Evolutionary conservation across 2,797 vertebrate species (phyloP).

Genomic region (Cheirogaleus major): DNA sequence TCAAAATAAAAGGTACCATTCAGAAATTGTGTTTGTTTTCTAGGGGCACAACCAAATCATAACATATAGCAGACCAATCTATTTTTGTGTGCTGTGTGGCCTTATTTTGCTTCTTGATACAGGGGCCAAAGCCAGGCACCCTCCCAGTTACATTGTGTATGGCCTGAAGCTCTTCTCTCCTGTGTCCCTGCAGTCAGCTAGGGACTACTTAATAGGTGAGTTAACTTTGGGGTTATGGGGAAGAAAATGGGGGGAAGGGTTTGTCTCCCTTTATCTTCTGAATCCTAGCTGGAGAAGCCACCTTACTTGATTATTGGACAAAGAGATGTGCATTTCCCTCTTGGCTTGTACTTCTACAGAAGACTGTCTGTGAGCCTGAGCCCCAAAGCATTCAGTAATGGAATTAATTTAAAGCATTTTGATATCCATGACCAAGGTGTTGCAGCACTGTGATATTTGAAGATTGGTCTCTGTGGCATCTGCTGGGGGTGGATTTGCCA

Average conservation of each 20-base stretch:
- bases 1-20: constrained; percentile 38
- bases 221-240: neutral
- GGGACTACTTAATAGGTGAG: constrained; percentile 94
- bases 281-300: neutral
- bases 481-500: neutral
- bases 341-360: neutral
- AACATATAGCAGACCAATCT: constrained; percentile 96
- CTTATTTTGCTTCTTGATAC: constrained; percentile 96
- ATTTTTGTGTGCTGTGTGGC: constrained; percentile 97
- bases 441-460: neutral
- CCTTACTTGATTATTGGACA: neutral
- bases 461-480: neutral
- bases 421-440: neutral
- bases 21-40: constrained; percentile 72
- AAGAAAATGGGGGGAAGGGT: accelerated
- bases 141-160: constrained; percentile 91
- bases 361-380: neutral
- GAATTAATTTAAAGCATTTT: neutral
- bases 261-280: neutral
- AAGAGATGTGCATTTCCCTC: neutral
- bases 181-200: constrained; percentile 88
- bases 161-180: constrained; percentile 94
- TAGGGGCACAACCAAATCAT: constrained; percentile 99
- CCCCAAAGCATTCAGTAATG: accelerated
- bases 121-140: constrained; percentile 90